These are phyloP conservation scores for Chaetorhynchus papuensis DNA, from an alignment of 2,113 vertebrate genomes.

Conservation along the genomic window DNA sequence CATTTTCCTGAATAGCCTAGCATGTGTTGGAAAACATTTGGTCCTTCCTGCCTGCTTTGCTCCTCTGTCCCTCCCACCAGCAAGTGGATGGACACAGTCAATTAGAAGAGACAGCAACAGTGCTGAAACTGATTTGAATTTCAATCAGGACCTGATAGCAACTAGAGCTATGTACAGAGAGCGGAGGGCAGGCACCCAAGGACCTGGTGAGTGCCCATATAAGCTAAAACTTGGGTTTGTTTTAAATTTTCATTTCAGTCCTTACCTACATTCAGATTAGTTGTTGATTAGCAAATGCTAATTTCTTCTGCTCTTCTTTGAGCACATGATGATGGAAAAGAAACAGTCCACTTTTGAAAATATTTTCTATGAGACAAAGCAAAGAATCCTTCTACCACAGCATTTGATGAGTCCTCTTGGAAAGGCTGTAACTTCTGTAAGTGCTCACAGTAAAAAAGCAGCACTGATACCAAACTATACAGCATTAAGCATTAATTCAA, in stretches of 20 bases:
- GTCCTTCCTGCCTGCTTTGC: background rate
- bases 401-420: background rate
- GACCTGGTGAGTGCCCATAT: background rate
- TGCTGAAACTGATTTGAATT: slow-evolving; percentile 31
- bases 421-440: background rate
- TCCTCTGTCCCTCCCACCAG: background rate
- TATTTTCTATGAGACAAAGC: background rate
- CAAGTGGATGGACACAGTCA: background rate
- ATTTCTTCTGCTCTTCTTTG: background rate
- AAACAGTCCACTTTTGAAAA: background rate
- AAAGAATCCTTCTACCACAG: background rate
- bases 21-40: background rate
- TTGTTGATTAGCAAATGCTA: background rate
- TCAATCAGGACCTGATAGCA: background rate
- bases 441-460: background rate
- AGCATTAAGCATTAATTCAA: background rate
- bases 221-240: background rate
- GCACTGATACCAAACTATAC: background rate
- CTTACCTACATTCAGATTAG: background rate
- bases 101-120: slow-evolving; percentile 10
- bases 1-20: background rate
- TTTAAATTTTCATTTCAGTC: background rate
- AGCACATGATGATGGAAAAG: background rate
- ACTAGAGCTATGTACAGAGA: background rate
- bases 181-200: background rate